Conservation (phyloP, 1,140 invertebrate species). For the Ceratina japonica region DNA sequence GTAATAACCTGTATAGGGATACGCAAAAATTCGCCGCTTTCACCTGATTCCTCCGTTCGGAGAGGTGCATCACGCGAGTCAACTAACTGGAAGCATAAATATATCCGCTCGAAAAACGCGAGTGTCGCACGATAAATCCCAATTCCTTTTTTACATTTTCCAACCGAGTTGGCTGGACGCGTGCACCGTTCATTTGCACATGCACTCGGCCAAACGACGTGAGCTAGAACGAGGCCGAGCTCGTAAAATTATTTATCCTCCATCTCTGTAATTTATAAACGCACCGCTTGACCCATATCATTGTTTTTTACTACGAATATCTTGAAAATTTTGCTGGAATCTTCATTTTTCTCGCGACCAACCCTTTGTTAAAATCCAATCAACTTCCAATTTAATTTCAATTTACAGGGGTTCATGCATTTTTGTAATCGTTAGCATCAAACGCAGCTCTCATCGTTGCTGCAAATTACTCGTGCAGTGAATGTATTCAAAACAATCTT, state of each 20-base stretch:
- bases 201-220: conserved; percentile 3
- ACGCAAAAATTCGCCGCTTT: not conserved
- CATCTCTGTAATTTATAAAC: not conserved
- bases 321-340: not conserved
- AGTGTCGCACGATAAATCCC: conserved; percentile 25
- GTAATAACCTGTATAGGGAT: not conserved
- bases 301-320: not conserved
- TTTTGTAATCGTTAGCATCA: no score
- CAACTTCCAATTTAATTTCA: not conserved
- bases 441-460: no score
- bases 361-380: not conserved
- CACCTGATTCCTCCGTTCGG: not conserved
- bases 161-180: not conserved
- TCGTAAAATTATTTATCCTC: conserved; percentile 36
- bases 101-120: not conserved
- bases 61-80: not conserved
- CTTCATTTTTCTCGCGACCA: not conserved
- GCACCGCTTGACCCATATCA: not conserved
- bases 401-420: not conserved
- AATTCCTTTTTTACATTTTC: not conserved
- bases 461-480: no score
- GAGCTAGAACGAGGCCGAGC: not conserved
- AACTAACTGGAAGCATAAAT: conserved; percentile 24
- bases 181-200: conserved; percentile 28
- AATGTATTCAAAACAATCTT: no score